Conservation (phyloP, 2,888 invertebrate genomes). For the Catotricha subobsoleta region DNA sequence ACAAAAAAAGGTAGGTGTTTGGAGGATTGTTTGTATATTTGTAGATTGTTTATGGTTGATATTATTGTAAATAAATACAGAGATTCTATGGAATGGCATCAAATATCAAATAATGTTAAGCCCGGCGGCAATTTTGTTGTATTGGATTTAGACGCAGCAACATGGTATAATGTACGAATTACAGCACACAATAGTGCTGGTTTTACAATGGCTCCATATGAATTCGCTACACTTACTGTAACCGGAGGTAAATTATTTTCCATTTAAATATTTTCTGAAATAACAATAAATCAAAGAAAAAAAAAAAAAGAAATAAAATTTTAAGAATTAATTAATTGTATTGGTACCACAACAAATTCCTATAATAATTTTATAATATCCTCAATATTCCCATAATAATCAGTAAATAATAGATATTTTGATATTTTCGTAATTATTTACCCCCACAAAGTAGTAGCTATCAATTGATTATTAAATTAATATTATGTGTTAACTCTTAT, state of each 20-base stretch:
- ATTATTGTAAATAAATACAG: slow-evolving; percentile 27
- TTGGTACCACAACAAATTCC: too few relatives aligned
- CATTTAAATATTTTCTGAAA: neutral
- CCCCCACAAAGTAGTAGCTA: too few relatives aligned
- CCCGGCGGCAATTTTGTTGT: slow-evolving; percentile 81
- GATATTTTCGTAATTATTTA: too few relatives aligned
- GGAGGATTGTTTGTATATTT: neutral
- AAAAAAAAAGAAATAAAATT: too few relatives aligned
- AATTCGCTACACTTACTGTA: slow-evolving; percentile 84
- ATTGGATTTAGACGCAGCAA: slow-evolving; percentile 79
- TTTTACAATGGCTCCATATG: slow-evolving; percentile 85
- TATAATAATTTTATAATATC: too few relatives aligned
- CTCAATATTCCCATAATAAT: too few relatives aligned
- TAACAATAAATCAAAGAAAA: neutral
- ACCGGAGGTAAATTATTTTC: slow-evolving; percentile 58
- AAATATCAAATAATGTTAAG: slow-evolving; percentile 84
- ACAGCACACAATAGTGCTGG: slow-evolving; percentile 93
- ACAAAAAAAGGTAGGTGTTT: slow-evolving; percentile 63
- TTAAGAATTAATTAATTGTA: too few relatives aligned
- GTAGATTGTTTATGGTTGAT: neutral
- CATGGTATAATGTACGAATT: slow-evolving; percentile 81
- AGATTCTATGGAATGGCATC: slow-evolving; percentile 77
- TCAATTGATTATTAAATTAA: too few relatives aligned
- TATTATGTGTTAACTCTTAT: too few relatives aligned
- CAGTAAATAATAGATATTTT: too few relatives aligned